Conservation (phyloP, 2,797 vertebrate species). For the Crenuchus spilurus region DNA sequence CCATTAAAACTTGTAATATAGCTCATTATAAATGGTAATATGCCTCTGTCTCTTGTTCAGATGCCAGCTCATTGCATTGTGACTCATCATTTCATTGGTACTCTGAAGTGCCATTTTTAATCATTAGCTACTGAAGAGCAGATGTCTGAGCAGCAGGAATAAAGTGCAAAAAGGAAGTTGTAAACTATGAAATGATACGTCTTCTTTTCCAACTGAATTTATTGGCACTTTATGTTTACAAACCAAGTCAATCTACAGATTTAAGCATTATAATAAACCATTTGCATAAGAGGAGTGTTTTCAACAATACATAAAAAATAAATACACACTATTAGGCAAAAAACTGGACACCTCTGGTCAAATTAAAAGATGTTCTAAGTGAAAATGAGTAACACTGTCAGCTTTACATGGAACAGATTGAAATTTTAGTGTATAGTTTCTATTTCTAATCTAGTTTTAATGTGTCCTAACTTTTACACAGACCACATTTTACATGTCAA, state of each 20-base stretch:
- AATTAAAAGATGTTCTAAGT: too few relatives aligned
- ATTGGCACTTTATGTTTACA: not conserved
- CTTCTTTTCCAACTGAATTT: not conserved
- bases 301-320: too few relatives aligned
- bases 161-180: slow-evolving; percentile 38
- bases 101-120: slow-evolving; percentile 36
- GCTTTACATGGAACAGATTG: too few relatives aligned
- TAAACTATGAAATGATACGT: slow-evolving; percentile 20
- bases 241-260: not conserved
- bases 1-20: slow-evolving; percentile 15
- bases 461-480: too few relatives aligned
- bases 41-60: slow-evolving; percentile 17
- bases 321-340: too few relatives aligned
- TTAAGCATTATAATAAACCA: not conserved
- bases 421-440: too few relatives aligned
- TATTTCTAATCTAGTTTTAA: too few relatives aligned
- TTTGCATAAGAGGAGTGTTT: too few relatives aligned
- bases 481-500: too few relatives aligned
- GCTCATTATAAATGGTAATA: slow-evolving; percentile 29
- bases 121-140: slow-evolving; percentile 55
- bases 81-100: slow-evolving; percentile 50
- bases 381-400: too few relatives aligned
- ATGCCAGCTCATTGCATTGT: slow-evolving; percentile 39
- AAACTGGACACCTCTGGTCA: too few relatives aligned
- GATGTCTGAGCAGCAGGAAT: slow-evolving; percentile 56